These are phyloP conservation scores for Lasiommata megera DNA, from an alignment of 2,888 invertebrate genomes.

Conservation along the genomic window DNA sequence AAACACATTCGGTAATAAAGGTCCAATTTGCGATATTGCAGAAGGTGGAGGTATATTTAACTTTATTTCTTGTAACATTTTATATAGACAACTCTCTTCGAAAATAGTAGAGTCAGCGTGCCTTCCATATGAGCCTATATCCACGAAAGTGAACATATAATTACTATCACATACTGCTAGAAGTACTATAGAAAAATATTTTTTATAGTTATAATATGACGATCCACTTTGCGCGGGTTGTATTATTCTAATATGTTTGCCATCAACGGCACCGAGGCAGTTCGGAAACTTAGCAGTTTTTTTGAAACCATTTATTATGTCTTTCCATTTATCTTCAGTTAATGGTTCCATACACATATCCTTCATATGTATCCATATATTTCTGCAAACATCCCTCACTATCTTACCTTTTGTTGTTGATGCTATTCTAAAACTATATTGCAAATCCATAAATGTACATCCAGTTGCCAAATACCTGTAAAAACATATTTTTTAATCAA, in stretches of 20 bases:
- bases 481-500: no score
- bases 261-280: constrained; percentile 9
- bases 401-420: no score
- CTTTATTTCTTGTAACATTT: neutral
- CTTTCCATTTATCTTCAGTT: no score
- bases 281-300: constrained; percentile 10
- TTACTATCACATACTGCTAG: neutral
- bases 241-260: neutral
- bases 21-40: neutral
- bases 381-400: no score
- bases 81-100: neutral
- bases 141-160: neutral
- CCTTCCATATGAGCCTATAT: neutral
- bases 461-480: no score
- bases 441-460: no score
- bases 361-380: no score
- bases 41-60: neutral
- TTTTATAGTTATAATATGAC: neutral
- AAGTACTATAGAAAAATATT: neutral
- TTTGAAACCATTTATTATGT: neutral
- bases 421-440: no score
- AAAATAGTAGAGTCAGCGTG: neutral
- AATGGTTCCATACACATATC: no score
- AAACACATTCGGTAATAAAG: neutral
- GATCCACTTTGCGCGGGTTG: neutral